Percentiles rank a stretch among this genome's conserved stretches.
Evolutionary conservation across 35 echinoderm and acorn worm species (phyloP).

Genomic region (Acanthaster planci): DNA sequence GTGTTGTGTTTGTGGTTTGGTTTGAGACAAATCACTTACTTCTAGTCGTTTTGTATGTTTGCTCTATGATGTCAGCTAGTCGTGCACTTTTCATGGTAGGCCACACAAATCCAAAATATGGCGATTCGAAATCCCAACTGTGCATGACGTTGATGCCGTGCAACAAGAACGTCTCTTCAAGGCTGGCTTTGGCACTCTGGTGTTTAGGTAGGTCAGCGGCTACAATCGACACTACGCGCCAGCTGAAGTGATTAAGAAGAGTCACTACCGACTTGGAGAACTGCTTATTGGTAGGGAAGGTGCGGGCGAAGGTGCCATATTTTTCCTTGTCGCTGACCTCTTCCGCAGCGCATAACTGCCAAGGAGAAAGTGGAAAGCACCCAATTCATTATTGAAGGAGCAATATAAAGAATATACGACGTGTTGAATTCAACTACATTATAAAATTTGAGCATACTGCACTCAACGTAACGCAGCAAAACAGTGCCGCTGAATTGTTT

Average conservation of each 20-base stretch:
- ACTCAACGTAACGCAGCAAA: too few relatives aligned
- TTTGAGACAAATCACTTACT: slow-evolving; percentile 59
- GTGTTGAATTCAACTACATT: too few relatives aligned
- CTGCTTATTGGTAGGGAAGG: slow-evolving; percentile 54
- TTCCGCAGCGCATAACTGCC: slow-evolving; percentile 70
- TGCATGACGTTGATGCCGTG: slow-evolving; percentile 53
- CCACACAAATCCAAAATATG: neutral
- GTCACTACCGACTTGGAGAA: slow-evolving; percentile 61
- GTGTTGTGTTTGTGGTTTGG: neutral
- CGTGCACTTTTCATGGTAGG: neutral
- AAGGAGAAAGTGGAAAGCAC: slow-evolving; percentile 8
- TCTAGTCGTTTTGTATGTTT: slow-evolving; percentile 61
- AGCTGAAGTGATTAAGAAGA: slow-evolving; percentile 70
- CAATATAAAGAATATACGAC: too few relatives aligned
- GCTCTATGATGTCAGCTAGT: slow-evolving; percentile 53
- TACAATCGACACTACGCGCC: slow-evolving; percentile 75
- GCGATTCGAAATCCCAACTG: slow-evolving; percentile 18
- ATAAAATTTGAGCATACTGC: too few relatives aligned
- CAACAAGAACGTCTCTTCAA: slow-evolving; percentile 36
- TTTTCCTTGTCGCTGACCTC: slow-evolving; percentile 72
- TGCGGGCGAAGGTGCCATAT: slow-evolving; percentile 88
- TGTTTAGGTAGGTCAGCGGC: neutral
- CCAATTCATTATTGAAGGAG: neutral
- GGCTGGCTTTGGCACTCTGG: neutral
- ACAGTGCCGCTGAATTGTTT: too few relatives aligned